Evolutionary conservation across 2,113 vertebrate genomes (phyloP).

Genomic region (Phainopepla nitens): DNA sequence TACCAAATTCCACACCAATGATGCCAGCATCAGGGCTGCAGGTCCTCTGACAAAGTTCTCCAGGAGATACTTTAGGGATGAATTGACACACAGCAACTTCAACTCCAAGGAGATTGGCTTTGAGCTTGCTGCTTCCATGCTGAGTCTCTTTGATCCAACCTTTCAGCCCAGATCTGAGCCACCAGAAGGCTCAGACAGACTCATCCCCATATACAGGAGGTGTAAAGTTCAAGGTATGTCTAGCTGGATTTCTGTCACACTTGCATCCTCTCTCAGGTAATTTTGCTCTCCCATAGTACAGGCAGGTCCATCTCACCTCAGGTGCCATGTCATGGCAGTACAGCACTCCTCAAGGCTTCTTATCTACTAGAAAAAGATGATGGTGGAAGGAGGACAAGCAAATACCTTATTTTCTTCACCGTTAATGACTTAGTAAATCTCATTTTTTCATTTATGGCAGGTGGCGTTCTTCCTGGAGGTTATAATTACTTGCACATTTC

Average conservation of each 20-base stretch:
- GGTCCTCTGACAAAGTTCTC: conserved; percentile 91
- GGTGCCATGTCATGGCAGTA: not conserved
- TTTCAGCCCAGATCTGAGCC: conserved; percentile 27
- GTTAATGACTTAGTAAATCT: not conserved
- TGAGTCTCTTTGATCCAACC: conserved; percentile 81
- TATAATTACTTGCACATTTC: conserved; percentile 83
- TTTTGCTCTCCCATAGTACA: not conserved
- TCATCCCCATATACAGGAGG: conserved; percentile 78
- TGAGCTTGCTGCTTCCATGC: conserved; percentile 80
- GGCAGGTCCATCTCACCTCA: not conserved
- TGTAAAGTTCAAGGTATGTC: conserved; percentile 86
- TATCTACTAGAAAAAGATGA: not conserved
- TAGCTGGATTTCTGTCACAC: not conserved
- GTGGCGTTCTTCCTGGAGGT: conserved; percentile 84
- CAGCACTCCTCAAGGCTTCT: not conserved
- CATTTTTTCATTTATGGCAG: conserved; percentile 58
- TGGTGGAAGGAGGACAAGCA: not conserved
- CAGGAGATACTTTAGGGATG: conserved; percentile 75
- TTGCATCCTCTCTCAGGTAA: not conserved
- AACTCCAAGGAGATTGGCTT: conserved; percentile 87
- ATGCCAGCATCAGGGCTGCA: conserved; percentile 79
- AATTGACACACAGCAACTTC: conserved; percentile 81
- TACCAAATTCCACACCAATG: conserved; percentile 79
- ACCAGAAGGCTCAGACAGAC: conserved; percentile 56
- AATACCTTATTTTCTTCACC: not conserved